A percentile compares a stretch with the other conserved stretches of the same genome.
phyloP scores from a whole-genome alignment of 2,888 invertebrate species.

The Eupithecia insigniata region DNA sequence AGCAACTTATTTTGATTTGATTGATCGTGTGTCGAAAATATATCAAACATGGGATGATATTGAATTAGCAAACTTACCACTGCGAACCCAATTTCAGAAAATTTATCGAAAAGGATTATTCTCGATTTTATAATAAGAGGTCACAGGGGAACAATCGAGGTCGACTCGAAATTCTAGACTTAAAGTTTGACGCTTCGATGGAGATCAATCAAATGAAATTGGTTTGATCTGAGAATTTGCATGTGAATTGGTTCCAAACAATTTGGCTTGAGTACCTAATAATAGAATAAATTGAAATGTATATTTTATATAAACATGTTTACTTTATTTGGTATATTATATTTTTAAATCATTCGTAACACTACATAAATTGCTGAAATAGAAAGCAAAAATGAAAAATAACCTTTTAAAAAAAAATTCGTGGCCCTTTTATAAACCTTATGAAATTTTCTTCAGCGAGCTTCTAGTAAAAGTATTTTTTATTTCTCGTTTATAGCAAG shows the following conservation, averaged over 20 bases:
- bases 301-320: not conserved
- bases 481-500: no score
- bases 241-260: constrained; percentile 34
- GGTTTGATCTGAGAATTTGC: constrained; percentile 35
- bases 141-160: constrained; percentile 11
- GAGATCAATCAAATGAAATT: constrained; percentile 40
- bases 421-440: no score
- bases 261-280: constrained; percentile 36
- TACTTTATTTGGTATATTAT: no score
- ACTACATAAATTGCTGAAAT: no score
- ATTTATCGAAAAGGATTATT: not conserved
- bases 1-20: not conserved
- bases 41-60: not conserved
- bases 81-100: not conserved
- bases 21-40: not conserved
- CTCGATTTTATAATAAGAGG: not conserved
- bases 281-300: constrained; percentile 1
- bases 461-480: no score
- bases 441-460: no score
- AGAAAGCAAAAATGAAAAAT: no score
- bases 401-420: no score
- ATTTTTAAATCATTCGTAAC: no score
- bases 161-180: constrained; percentile 33
- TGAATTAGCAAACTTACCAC: not conserved
- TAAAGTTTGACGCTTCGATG: constrained; percentile 31